Conservation (phyloP, 1,140 invertebrate genomes). For the Diabrotica virgifera region DNA sequence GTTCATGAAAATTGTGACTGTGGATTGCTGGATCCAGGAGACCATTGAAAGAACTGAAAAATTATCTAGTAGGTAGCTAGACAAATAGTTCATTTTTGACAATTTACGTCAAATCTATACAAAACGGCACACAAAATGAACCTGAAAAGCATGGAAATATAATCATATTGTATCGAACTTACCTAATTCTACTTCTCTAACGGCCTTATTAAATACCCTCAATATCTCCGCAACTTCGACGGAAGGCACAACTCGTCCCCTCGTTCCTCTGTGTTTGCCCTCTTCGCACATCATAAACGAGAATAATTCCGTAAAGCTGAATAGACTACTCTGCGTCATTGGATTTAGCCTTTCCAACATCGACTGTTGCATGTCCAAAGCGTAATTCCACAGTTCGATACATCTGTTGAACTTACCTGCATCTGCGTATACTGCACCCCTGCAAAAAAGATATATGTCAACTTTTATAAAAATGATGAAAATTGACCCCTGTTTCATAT, state of each 20-base stretch:
- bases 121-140: no score
- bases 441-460: conserved; percentile 18
- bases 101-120: no score
- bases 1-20: no score
- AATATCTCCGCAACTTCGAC: conserved; percentile 79
- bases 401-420: conserved; percentile 85
- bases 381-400: conserved; percentile 93
- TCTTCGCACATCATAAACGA: conserved; percentile 87
- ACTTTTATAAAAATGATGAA: no score
- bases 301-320: conserved; percentile 93
- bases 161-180: conserved; percentile 23
- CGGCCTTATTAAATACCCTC: conserved; percentile 74
- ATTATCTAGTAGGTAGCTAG: no score
- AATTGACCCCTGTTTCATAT: no score
- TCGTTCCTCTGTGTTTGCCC: conserved; percentile 58
- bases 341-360: conserved; percentile 90
- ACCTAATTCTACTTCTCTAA: conserved; percentile 65
- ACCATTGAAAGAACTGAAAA: no score
- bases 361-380: conserved; percentile 93
- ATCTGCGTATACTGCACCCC: conserved; percentile 93
- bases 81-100: no score
- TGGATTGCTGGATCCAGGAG: no score
- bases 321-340: conserved; percentile 89
- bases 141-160: no score
- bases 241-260: conserved; percentile 72